These are phyloP conservation scores for Anas acuta DNA, from an alignment of 2,797 vertebrate species.

Conservation along the genomic window DNA sequence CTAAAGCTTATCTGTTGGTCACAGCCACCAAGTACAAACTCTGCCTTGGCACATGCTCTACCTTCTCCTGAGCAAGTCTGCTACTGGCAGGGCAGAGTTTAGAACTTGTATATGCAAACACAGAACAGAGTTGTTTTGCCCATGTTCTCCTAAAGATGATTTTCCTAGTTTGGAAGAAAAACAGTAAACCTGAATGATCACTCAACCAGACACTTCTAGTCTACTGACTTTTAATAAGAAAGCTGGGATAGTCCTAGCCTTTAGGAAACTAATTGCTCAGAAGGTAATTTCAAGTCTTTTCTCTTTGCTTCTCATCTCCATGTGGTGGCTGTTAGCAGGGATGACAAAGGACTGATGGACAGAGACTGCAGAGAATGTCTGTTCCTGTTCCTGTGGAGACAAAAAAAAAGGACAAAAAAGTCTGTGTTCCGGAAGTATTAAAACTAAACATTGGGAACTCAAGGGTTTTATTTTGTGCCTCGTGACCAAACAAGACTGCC, in stretches of 20 bases:
- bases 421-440: not conserved
- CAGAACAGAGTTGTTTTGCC: not conserved
- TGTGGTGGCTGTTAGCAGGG: not conserved
- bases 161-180: not conserved
- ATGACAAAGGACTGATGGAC: not conserved
- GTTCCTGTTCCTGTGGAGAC: conserved; percentile 18
- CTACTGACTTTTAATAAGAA: conserved; percentile 30
- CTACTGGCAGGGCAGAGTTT: not conserved
- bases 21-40: not conserved
- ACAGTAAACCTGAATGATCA: not conserved
- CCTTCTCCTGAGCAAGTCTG: not conserved
- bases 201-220: not conserved
- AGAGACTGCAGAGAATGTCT: not conserved
- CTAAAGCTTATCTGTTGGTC: not conserved
- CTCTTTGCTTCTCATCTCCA: not conserved
- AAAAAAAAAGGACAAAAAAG: not conserved
- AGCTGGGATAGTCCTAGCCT: not conserved
- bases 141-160: not conserved
- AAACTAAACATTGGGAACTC: not conserved
- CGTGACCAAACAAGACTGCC: not conserved
- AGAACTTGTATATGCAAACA: not conserved
- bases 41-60: not conserved
- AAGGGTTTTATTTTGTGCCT: not conserved
- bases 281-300: not conserved
- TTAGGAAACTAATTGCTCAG: not conserved